Conservation (phyloP, 2,797 vertebrate genomes). For the Alca torda region DNA sequence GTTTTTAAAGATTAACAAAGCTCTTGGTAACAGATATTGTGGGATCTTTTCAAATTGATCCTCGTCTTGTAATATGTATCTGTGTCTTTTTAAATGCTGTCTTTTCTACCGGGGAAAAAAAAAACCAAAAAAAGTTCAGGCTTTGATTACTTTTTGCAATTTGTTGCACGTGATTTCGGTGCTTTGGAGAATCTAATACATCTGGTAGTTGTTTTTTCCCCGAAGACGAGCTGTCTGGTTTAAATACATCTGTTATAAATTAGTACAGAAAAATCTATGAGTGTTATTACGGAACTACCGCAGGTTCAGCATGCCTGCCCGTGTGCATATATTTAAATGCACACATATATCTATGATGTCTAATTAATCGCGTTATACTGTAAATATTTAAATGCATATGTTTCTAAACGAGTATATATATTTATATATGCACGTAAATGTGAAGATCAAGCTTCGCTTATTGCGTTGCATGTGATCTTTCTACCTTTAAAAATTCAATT, state of each 20-base stretch:
- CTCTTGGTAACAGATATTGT: constrained; percentile 47
- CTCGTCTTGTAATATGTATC: constrained; percentile 39
- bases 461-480: background rate
- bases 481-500: background rate
- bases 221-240: background rate
- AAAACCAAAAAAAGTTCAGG: background rate
- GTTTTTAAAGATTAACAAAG: constrained; percentile 64
- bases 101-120: background rate
- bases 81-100: constrained; percentile 25
- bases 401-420: background rate
- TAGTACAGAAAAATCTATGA: background rate
- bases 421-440: background rate
- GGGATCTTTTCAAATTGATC: constrained; percentile 57
- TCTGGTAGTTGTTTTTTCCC: background rate
- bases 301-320: background rate
- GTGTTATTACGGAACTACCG: background rate
- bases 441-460: background rate
- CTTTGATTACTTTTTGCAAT: constrained; percentile 38
- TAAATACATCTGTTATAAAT: constrained; percentile 8
- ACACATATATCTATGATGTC: background rate
- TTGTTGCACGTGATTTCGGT: constrained; percentile 27
- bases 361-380: background rate
- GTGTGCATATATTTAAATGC: background rate
- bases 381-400: background rate
- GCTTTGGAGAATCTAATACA: constrained; percentile 20